Base-by-base conservation (phyloP, 2,888 invertebrate species). In the Emmelina monodactyla region DNA sequence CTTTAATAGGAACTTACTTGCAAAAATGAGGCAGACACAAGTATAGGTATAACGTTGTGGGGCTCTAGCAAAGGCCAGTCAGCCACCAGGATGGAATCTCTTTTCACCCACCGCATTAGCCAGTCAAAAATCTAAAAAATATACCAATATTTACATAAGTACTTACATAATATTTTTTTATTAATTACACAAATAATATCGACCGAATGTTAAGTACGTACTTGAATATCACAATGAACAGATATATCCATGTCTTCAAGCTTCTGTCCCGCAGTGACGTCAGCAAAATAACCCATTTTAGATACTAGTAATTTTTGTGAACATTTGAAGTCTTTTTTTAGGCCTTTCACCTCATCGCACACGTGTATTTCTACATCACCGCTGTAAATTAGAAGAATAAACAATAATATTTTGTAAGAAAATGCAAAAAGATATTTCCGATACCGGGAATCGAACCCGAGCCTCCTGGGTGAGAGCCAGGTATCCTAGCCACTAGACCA, bases 231-330 rank as follows among this genome's bases (percentile, higher is more conserved):
- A 61, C 97, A 97, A 61, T 97, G 97, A 1, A 97, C 97, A 0
- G 95, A 95, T 47, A 97, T 97, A 55, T 97, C 96, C 86, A 96
- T 94, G 53, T 96, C 95, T 55, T 91, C 90, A 5, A 93, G 66
- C 37, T 87, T 83, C 58, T 92, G 92, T 0, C 86, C 92, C 11
- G 88, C 86, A 0, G 92, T 92, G 2, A 94, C 91, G 55, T 92
- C 91, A 7, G 92, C 92, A 67, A 97, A 97, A 59, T 97, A 97
- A 9, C 93, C 93, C 95, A 97, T 97, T 73, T 96, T 94, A 35
- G 88, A 86, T 0, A 95, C 86, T 11, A 97, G 80, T 34, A 96
- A 71, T 50, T 88, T 89, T 59, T 95, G 91, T 0, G 92, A 88
- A 56, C 97, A 97, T 34, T 86, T 83, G 62, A 97, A 97, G 62